phyloP scores from a whole-genome alignment of 2,797 vertebrate genomes.

The Natrix natrix region DNA sequence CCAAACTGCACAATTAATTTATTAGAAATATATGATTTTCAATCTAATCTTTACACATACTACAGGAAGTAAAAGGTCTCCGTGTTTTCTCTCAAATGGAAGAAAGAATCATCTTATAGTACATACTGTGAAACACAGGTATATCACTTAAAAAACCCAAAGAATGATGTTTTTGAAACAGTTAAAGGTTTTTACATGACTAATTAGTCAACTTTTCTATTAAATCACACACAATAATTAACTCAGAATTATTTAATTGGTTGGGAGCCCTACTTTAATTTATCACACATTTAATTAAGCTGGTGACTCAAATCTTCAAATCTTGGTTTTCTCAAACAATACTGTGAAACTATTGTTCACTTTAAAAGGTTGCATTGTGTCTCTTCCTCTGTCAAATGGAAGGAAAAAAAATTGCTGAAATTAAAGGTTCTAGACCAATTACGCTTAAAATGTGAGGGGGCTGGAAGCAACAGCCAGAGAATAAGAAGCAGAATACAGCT shows the following conservation, averaged over 20 bases:
- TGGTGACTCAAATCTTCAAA: neutral
- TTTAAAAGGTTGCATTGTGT: neutral
- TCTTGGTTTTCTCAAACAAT: neutral
- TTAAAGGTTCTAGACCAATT: neutral
- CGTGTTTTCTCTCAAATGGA: neutral
- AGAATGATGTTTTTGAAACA: neutral
- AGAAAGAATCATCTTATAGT: neutral
- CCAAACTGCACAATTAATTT: neutral
- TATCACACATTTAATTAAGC: neutral
- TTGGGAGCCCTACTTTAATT: neutral
- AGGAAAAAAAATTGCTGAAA: neutral
- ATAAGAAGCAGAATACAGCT: neutral
- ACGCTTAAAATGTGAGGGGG: neutral
- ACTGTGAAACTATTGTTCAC: neutral
- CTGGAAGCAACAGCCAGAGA: neutral
- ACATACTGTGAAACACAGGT: neutral
- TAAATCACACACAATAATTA: neutral
- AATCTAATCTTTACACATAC: neutral
- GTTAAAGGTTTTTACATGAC: neutral
- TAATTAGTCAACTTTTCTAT: neutral
- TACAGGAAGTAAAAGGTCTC: neutral
- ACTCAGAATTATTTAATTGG: neutral
- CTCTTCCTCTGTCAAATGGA: neutral
- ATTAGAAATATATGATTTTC: neutral
- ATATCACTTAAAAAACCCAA: neutral